Evolutionary conservation across 2,113 vertebrate species (phyloP).

Genomic region (Varanus salvator): DNA sequence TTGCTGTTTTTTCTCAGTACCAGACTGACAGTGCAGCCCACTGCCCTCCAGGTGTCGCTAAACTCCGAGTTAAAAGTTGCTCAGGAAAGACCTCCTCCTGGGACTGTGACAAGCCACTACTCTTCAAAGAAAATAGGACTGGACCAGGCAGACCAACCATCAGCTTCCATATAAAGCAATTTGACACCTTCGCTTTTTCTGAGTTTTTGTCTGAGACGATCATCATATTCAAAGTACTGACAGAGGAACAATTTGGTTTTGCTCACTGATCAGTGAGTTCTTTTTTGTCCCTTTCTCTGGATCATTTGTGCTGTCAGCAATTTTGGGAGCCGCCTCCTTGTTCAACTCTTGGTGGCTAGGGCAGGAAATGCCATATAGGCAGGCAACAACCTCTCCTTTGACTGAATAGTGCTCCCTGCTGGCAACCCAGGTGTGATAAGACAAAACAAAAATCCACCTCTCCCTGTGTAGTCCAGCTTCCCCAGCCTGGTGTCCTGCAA

Average conservation of each 20-base stretch:
- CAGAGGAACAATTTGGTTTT: not conserved
- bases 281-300: not conserved
- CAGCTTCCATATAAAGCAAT: not conserved
- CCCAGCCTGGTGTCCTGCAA: no score
- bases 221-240: not conserved
- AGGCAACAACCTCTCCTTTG: not conserved
- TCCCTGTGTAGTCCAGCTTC: not conserved
- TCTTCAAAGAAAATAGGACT: not conserved
- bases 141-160: not conserved
- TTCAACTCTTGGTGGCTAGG: not conserved
- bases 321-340: not conserved
- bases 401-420: conserved; percentile 26
- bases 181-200: not conserved
- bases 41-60: not conserved
- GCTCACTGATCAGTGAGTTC: not conserved
- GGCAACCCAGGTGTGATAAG: not conserved
- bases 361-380: not conserved
- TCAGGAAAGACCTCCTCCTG: not conserved
- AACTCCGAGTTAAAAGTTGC: not conserved
- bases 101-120: not conserved
- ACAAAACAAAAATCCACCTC: not conserved
- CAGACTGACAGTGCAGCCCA: not conserved
- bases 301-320: not conserved
- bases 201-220: not conserved
- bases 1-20: not conserved